Evolutionary conservation across 2,797 vertebrate species (phyloP).

Genomic region (Gymnodraco acuticeps): DNA sequence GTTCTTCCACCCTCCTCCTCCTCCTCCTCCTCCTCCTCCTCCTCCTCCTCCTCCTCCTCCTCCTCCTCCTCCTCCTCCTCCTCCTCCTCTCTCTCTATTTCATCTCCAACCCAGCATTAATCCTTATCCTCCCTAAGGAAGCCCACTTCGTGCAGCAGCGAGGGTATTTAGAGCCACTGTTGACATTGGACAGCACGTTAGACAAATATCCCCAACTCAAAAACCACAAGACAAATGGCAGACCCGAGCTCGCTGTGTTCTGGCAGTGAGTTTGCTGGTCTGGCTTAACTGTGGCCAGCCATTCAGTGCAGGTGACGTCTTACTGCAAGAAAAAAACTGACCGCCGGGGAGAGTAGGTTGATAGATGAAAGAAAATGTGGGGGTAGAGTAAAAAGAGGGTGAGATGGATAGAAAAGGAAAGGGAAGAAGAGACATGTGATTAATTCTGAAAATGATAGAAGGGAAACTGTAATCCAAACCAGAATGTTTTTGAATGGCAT

Average conservation of each 20-base stretch:
- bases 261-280: constrained; percentile 68
- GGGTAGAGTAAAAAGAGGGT: constrained; percentile 7
- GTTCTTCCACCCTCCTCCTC: too few species aligned
- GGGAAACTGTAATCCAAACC: constrained; percentile 16
- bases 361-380: constrained; percentile 54
- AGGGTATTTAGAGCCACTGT: constrained; percentile 81
- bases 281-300: constrained; percentile 66
- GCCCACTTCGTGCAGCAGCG: constrained; percentile 72
- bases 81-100: constrained; percentile 52
- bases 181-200: constrained; percentile 82
- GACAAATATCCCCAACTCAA: constrained; percentile 80
- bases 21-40: constrained; percentile 34
- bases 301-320: constrained; percentile 79
- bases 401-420: constrained; percentile 43
- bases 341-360: constrained; percentile 31
- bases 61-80: constrained; percentile 31
- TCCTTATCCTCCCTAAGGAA: constrained; percentile 77
- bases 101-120: constrained; percentile 69
- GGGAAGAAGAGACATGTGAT: constrained; percentile 31
- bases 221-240: constrained; percentile 84
- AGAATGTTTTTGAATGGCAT: constrained; percentile 6
- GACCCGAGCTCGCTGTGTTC: constrained; percentile 70
- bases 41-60: constrained; percentile 28
- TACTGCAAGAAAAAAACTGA: constrained; percentile 49
- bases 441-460: constrained; percentile 29